Percentiles rank a stretch among this genome's conserved stretches.
Conservation (phyloP, 2,888 invertebrate species). For the Cepaea hortensis region DNA sequence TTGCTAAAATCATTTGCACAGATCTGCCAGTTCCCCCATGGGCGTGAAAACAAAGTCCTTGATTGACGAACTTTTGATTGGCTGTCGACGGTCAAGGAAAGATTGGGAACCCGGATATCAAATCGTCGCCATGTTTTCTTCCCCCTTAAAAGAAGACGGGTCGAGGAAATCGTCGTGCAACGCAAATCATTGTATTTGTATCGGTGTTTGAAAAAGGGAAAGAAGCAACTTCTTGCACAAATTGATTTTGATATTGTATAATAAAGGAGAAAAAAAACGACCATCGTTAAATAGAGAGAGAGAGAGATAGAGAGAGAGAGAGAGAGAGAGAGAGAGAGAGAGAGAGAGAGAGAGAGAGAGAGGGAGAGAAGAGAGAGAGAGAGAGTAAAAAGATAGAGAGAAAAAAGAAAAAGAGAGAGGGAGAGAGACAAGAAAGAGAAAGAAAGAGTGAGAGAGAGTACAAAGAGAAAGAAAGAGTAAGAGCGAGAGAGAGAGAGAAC, state of each 20-base stretch:
- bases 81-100: conserved; percentile 37
- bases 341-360: background rate
- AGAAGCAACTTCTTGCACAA: background rate
- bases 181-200: conserved; percentile 31
- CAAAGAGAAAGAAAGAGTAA: background rate
- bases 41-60: conserved; percentile 28
- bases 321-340: conserved; percentile 4
- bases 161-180: background rate
- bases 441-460: background rate
- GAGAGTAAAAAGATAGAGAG: background rate
- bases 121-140: conserved; percentile 33
- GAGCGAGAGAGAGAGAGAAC: background rate
- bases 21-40: background rate
- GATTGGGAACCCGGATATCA: conserved; percentile 34
- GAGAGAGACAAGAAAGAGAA: background rate
- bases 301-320: background rate
- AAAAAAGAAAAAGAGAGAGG: background rate
- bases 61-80: conserved; percentile 48
- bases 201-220: background rate
- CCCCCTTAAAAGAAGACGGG: background rate
- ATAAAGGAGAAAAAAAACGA: no score
- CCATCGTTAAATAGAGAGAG: background rate
- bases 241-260: no score
- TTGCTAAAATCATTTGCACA: conserved; percentile 33
- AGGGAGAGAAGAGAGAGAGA: background rate